Evolutionary conservation across 2,888 invertebrate species (phyloP).

Genomic region (Sarcophaga caerulescens): DNA sequence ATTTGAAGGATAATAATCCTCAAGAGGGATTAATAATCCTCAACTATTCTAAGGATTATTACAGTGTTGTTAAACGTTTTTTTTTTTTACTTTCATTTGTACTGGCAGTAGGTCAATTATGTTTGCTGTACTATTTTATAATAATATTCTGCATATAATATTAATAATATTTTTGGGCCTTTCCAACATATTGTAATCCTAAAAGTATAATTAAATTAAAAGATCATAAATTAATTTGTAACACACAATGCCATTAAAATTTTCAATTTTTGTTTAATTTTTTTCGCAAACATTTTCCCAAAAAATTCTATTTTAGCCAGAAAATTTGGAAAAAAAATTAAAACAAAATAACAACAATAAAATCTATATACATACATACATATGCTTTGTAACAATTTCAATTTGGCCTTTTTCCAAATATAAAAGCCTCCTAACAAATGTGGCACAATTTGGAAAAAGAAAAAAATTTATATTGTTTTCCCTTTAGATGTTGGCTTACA

Average conservation of each 20-base stretch:
- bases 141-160: too few species aligned
- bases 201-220: constrained; percentile 38
- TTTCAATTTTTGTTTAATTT: too few species aligned
- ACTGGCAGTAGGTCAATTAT: too few species aligned
- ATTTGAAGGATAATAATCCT: too few species aligned
- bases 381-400: background rate
- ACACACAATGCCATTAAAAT: too few species aligned
- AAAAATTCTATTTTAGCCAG: background rate
- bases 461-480: background rate
- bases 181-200: constrained; percentile 1
- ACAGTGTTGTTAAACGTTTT: too few species aligned
- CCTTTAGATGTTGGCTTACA: background rate
- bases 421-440: background rate
- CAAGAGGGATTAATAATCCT: too few species aligned
- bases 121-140: too few species aligned
- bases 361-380: background rate
- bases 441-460: background rate
- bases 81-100: too few species aligned
- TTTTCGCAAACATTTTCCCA: background rate
- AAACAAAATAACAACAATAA: background rate
- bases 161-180: too few species aligned
- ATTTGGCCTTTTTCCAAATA: background rate
- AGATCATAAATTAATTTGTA: constrained; percentile 21
- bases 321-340: background rate
- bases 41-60: too few species aligned